Base-by-base conservation (phyloP, 2,113 vertebrate species). In the Ellobius talpinus region DNA sequence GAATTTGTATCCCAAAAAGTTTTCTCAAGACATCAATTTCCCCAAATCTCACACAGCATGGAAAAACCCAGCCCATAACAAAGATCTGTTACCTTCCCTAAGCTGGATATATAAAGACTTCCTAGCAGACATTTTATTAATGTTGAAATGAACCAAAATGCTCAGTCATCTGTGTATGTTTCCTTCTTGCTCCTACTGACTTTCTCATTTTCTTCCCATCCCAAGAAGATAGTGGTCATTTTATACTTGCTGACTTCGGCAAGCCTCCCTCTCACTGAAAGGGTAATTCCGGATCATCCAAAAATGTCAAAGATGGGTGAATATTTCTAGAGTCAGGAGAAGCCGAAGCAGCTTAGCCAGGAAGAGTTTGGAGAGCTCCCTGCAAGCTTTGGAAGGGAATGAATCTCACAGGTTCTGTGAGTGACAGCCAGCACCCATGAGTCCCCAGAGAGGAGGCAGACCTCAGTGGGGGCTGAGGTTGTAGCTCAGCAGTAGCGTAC, bases 121-220 rank as follows among this genome's bases (percentile, higher is more conserved):
- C 39, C 58, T 86, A 66, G 33, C 39, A 55, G 61, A 63, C 50
- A 29, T 19, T 82, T 61, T 84, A 84, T 52, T 33, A 55, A 65
- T 47, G 19, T 5, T 61, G 58, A 88, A 47, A 58, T 58, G 21
- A 93, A 63, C 16, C 23, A 5, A 82, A 55, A 47, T 19, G 55
- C 50, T 7, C 23, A 68, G 63, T 45, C 50, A 31, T 45, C 58
- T 14, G 8, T 47, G 24, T 52, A 42, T 33, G 42, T 1, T 86
- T 94, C 23, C 10, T 76, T 82, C 31, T 42, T 74, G 42, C 1
- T 81, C 17, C 36, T 86, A 29, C 23, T 31, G 19, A 14, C 0
- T 55, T 72, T 76, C 76, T 77, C n/a, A 33, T 45, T 90, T 96
- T 87, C 36, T 93, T 70, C 84, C 68, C 74, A 87, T 36, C 42